phyloP scores from a whole-genome alignment of 1,140 invertebrate genomes.

The Chionoecetes opilio region DNA sequence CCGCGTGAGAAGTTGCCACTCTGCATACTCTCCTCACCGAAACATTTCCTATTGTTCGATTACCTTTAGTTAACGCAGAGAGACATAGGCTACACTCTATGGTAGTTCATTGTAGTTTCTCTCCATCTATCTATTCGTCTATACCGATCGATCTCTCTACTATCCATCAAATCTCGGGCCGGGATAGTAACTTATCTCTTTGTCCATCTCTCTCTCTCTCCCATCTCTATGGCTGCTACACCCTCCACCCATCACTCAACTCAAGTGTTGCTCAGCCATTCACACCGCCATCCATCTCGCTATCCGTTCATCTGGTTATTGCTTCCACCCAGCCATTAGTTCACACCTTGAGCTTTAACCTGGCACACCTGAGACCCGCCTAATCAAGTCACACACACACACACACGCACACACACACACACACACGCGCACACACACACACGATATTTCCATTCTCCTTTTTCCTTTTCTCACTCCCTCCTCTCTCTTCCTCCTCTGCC shows the following conservation, averaged over 20 bases:
- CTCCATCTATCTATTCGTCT: not conserved
- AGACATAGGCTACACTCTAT: not conserved
- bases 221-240: not conserved
- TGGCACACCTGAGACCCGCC: slow-evolving; percentile 22
- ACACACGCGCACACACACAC: too few relatives aligned
- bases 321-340: slow-evolving; percentile 14
- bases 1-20: not conserved
- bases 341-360: not conserved
- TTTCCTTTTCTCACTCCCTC: not conserved
- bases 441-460: not conserved
- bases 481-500: too few relatives aligned
- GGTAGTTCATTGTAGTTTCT: not conserved
- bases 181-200: not conserved
- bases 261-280: not conserved
- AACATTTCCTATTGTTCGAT: not conserved
- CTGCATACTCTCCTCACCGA: not conserved
- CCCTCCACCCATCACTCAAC: too few relatives aligned
- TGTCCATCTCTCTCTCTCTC: slow-evolving; percentile 27
- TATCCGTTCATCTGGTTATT: slow-evolving; percentile 20
- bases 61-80: not conserved
- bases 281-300: slow-evolving; percentile 13
- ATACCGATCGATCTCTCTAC: not conserved
- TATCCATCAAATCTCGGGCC: not conserved
- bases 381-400: slow-evolving; percentile 29
- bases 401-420: not conserved